Percentiles rank a stretch among this genome's conserved stretches.
Evolutionary conservation across 1,140 invertebrate genomes (phyloP).

Genomic region (Melipona quadrifasciata): DNA sequence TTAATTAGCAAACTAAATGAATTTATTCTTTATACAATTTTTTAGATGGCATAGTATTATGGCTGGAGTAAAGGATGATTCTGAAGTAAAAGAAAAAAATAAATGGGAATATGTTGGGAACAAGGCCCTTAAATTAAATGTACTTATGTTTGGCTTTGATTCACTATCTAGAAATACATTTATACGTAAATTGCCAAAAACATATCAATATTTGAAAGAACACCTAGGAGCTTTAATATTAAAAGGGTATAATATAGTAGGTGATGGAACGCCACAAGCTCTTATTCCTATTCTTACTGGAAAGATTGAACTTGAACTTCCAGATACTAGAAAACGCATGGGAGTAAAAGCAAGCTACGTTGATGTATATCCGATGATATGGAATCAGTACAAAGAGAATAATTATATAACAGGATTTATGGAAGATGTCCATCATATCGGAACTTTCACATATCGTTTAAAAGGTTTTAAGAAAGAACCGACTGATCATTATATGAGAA

Average conservation of each 20-base stretch:
- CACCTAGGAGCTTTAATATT: constrained; percentile 87
- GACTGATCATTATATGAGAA: constrained; percentile 95
- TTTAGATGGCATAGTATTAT: constrained; percentile 84
- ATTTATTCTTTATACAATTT: neutral
- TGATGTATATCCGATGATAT: constrained; percentile 91
- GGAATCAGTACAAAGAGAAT: constrained; percentile 87
- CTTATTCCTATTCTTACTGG: constrained; percentile 95
- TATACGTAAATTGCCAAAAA: constrained; percentile 91
- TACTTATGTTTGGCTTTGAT: constrained; percentile 95
- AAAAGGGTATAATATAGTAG: constrained; percentile 95
- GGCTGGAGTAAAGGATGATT: constrained; percentile 83
- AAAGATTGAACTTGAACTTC: constrained; percentile 93
- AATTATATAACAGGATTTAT: constrained; percentile 91
- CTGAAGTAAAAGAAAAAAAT: constrained; percentile 75
- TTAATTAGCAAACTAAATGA: neutral
- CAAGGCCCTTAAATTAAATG: constrained; percentile 85
- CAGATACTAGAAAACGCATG: constrained; percentile 91
- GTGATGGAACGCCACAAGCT: constrained; percentile 96
- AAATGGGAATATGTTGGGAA: constrained; percentile 82
- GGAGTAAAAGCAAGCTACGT: constrained; percentile 86
- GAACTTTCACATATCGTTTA: constrained; percentile 95
- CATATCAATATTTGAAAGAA: constrained; percentile 89
- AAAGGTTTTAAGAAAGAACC: constrained; percentile 93
- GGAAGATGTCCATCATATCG: constrained; percentile 92
- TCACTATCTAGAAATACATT: constrained; percentile 94